A percentile compares a stretch with the other conserved stretches of the same genome.
Evolutionary conservation across 2,113 vertebrate species (phyloP).

Genomic region (Castor canadensis): DNA sequence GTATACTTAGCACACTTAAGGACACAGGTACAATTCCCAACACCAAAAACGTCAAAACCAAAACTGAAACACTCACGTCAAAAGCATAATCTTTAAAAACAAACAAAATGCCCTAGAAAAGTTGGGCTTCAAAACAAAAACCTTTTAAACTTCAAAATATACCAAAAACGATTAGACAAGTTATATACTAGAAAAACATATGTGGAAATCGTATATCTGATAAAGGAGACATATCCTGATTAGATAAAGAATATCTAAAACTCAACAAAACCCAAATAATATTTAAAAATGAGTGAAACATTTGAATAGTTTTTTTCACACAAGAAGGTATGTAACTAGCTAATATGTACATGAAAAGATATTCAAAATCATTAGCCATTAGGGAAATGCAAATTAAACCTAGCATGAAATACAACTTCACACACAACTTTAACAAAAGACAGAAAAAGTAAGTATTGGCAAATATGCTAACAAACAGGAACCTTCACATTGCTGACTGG

Average conservation of each 20-base stretch:
- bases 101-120: background rate
- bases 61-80: background rate
- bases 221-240: background rate
- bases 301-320: background rate
- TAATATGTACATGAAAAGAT: background rate
- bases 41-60: background rate
- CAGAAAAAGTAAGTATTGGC: background rate
- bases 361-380: background rate
- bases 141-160: background rate
- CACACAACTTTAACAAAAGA: background rate
- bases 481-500: background rate
- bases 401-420: background rate
- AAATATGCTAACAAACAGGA: constrained; percentile 11
- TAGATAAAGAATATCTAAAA: constrained; percentile 17
- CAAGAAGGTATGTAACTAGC: background rate
- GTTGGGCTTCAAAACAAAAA: background rate
- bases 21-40: background rate
- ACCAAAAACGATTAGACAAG: constrained; percentile 25
- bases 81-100: background rate
- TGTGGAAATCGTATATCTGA: background rate
- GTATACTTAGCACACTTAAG: background rate
- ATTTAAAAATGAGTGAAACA: constrained; percentile 11
- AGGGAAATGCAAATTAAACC: background rate
- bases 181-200: background rate
- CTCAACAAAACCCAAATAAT: background rate